Conservation (phyloP, 2,797 vertebrate species). For the Platalea minor region DNA sequence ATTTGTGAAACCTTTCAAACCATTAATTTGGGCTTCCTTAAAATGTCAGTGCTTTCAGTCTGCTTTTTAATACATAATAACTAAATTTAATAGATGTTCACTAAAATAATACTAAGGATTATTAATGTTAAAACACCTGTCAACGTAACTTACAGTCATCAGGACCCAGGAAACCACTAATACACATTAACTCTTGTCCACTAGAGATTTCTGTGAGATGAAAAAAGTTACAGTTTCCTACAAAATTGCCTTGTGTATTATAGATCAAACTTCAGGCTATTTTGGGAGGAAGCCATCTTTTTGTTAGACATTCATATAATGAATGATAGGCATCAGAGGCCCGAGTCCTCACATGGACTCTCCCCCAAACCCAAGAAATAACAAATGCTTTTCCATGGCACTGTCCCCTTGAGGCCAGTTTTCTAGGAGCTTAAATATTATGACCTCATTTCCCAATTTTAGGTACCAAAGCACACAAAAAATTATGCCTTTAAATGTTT, state of each 20-base stretch:
- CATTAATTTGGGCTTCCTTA: conserved; percentile 51
- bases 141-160: conserved; percentile 7
- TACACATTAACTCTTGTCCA: background rate
- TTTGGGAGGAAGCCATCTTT: background rate
- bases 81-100: conserved; percentile 23
- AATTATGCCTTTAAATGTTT: background rate
- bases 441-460: background rate
- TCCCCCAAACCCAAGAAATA: background rate
- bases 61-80: conserved; percentile 49
- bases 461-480: background rate
- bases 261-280: background rate
- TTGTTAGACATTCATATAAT: background rate
- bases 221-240: background rate
- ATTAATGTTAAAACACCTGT: conserved; percentile 40
- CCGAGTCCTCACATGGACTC: background rate
- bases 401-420: background rate
- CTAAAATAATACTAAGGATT: conserved; percentile 58
- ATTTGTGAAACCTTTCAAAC: conserved; percentile 64
- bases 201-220: background rate
- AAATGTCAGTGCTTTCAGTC: conserved; percentile 52
- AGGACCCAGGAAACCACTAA: conserved; percentile 17
- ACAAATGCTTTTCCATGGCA: background rate
- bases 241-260: background rate
- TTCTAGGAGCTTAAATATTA: background rate
- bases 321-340: background rate